Evolutionary conservation across 1,140 invertebrate genomes (phyloP).

Genomic region (Aphaenogaster floridana): DNA sequence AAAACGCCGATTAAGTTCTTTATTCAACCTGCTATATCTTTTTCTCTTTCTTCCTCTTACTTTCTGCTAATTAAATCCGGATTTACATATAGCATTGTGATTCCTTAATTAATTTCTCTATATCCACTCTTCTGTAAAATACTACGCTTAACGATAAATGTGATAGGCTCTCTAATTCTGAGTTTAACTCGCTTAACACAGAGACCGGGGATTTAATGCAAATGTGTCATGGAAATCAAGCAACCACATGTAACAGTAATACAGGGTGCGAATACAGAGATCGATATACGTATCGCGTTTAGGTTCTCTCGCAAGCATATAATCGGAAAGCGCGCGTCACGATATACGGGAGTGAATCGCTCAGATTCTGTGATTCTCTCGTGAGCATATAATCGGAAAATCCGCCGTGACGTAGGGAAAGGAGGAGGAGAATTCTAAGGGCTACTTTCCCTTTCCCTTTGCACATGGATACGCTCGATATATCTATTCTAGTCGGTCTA

Average conservation of each 20-base stretch:
- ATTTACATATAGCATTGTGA: constrained; percentile 30
- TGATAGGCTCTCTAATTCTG: constrained; percentile 33
- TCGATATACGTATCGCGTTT: constrained; percentile 45
- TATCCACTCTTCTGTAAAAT: background rate
- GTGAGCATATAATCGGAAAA: constrained; percentile 45
- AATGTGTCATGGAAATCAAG: constrained; percentile 52
- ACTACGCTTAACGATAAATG: constrained; percentile 41
- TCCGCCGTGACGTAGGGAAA: background rate
- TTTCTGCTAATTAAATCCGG: constrained; percentile 7
- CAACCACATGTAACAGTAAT: constrained; percentile 37
- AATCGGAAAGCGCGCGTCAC: constrained; percentile 41
- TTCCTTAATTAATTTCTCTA: constrained; percentile 56
- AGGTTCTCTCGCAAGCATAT: constrained; percentile 11
- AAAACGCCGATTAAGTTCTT: constrained; percentile 4
- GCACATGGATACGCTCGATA: background rate
- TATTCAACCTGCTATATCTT: background rate
- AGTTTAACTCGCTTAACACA: constrained; percentile 41
- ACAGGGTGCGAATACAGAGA: constrained; percentile 22
- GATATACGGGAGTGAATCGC: constrained; percentile 18
- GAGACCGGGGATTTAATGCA: constrained; percentile 25
- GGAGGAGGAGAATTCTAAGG: constrained; percentile 24
- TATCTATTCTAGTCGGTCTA: constrained; percentile 11
- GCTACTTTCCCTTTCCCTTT: constrained; percentile 49
- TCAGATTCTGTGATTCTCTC: constrained; percentile 45
- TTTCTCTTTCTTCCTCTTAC: background rate